A percentile compares a stretch with the other conserved stretches of the same genome.
phyloP scores from a whole-genome alignment of 1,140 invertebrate genomes.

The Drosophila tristis region DNA sequence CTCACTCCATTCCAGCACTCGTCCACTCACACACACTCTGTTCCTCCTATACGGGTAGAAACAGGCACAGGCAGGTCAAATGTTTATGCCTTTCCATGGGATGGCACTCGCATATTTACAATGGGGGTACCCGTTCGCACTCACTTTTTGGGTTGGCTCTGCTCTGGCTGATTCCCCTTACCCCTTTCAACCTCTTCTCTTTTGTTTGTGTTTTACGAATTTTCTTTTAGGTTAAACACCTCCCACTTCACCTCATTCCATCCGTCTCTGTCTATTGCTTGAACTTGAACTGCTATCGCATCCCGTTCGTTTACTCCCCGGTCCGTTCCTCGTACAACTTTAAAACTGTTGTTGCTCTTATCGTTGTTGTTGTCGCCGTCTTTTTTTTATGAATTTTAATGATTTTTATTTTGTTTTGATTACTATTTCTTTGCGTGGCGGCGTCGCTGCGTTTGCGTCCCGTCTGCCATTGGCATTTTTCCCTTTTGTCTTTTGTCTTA shows the following conservation, averaged over 20 bases:
- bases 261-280: constrained; percentile 2
- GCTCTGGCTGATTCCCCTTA: not conserved
- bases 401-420: constrained; percentile 66
- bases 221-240: constrained; percentile 3
- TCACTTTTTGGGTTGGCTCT: constrained; percentile 25
- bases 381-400: constrained; percentile 67
- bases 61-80: constrained; percentile 34
- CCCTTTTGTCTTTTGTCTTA: constrained; percentile 51
- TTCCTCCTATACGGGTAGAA: constrained; percentile 7
- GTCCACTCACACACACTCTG: not conserved
- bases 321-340: constrained; percentile 3
- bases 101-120: constrained; percentile 23
- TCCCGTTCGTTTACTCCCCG: not conserved
- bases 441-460: constrained; percentile 4
- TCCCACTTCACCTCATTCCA: not conserved
- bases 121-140: not conserved
- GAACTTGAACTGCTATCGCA: constrained; percentile 49
- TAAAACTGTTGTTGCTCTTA: constrained; percentile 35
- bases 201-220: constrained; percentile 10
- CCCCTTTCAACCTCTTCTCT: constrained; percentile 1
- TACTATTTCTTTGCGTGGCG: constrained; percentile 48
- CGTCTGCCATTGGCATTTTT: constrained; percentile 25
- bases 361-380: constrained; percentile 13
- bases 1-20: constrained; percentile 1
- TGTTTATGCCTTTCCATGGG: constrained; percentile 45